Evolutionary conservation across 2,797 vertebrate species (phyloP), one percentile per base, ranked within the genome.

Genomic region (Phaenicophaeus curvirostris): DNA sequence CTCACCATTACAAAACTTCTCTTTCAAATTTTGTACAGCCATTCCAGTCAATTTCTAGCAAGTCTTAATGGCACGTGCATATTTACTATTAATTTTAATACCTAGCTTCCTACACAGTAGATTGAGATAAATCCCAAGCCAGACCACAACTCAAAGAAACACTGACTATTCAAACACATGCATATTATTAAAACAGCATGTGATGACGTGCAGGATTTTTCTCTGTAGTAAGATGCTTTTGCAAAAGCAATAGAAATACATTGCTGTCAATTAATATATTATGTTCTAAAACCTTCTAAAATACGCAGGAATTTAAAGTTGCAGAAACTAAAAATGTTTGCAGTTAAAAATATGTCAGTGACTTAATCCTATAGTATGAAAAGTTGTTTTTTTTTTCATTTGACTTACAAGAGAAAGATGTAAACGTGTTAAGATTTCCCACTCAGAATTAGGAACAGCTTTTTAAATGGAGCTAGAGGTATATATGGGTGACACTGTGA

Each of bases 31-130:
- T 31, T 35, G 15, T 24, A 48, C 4, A 57, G 54, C 11, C 19
- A 54, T 15, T 66, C 9, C 58, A 61, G 27, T 13, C 54, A 48
- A n/a, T 42, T 80, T 75, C 58, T 57, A 65, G 25, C 19, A 87
- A 15, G 17, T 50, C 37, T 39, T 71, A 82, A 77, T 24, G 51
- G 8, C 53, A 77, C 5, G 1, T 21, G 44, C 23, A 31, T 81
- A 95, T 86, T 95, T 86, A 51, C 39, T 65, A 51, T 35, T 93
- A 41, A 65, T 95, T 83, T 76, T 83, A 93, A 68, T 83, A 77
- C 31, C 19, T 78, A 79, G 20, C 55, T 86, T 80, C 67, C 53
- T 89, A 62, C 54, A 50, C 48, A 80, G 81, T 59, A 89, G 51
- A 82, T 16, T 62, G 37, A 84, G 75, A 81, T 77, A 85, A 90